These are phyloP conservation scores for Erebia palarica DNA, from an alignment of 2,888 invertebrate genomes.

Conservation along the genomic window DNA sequence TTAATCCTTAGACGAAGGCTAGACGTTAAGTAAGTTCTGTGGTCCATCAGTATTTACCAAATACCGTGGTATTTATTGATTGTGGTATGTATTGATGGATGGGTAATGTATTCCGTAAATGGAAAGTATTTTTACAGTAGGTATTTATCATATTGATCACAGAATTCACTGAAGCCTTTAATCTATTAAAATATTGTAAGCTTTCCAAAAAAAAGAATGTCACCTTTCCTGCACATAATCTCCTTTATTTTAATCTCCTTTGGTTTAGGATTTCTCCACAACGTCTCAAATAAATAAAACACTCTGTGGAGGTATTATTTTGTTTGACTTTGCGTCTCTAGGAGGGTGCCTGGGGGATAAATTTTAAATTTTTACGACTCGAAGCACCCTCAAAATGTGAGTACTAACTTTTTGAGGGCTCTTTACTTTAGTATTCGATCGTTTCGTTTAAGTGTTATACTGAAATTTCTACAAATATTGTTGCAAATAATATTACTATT, in stretches of 20 bases:
- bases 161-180: no score
- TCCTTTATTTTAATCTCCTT: background rate
- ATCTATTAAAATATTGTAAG: no score
- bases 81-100: no score
- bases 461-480: constrained; percentile 8
- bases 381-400: constrained; percentile 3
- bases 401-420: constrained; percentile 18
- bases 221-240: background rate
- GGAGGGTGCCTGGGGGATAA: constrained; percentile 23
- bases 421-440: constrained; percentile 15
- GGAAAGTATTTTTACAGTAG: no score
- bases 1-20: no score
- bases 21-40: no score
- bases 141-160: no score
- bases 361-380: constrained; percentile 24
- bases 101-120: no score
- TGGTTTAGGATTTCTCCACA: background rate
- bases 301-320: constrained; percentile 40
- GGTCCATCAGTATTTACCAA: no score
- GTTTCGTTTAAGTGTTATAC: constrained; percentile 19
- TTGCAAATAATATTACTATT: background rate
- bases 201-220: background rate
- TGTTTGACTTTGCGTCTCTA: constrained; percentile 43
- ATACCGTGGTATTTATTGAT: no score
- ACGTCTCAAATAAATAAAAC: background rate